Percentiles rank a stretch among this genome's conserved stretches.
phyloP scores from a whole-genome alignment of 2,888 invertebrate species.

The Phortica okadai region DNA sequence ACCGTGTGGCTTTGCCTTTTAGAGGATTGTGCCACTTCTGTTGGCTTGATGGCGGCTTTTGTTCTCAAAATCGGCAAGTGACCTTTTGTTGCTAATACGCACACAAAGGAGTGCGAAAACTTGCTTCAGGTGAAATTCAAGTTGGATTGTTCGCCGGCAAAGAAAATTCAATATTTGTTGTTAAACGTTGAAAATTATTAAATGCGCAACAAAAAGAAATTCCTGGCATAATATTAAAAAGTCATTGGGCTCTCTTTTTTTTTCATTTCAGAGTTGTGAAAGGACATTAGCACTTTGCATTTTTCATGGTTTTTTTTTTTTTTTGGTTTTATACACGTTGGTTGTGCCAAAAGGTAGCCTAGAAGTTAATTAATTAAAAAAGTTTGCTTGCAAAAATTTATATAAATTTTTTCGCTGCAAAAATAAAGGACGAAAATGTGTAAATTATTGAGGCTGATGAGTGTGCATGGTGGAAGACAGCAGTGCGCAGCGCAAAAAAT shows the following conservation, averaged over 20 bases:
- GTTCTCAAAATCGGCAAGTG: slow-evolving; percentile 19
- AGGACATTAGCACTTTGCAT: background rate
- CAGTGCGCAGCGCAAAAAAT: slow-evolving; percentile 17
- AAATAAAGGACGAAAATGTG: slow-evolving; percentile 27
- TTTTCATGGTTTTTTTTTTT: background rate
- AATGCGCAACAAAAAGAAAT: slow-evolving; percentile 15
- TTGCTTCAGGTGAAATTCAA: slow-evolving; percentile 43
- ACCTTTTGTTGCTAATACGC: slow-evolving; percentile 40
- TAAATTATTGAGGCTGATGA: slow-evolving; percentile 26
- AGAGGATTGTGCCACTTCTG: no score
- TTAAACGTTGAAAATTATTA: background rate
- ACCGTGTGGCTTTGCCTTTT: no score
- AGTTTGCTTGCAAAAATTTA: slow-evolving; percentile 55
- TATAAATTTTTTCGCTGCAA: slow-evolving; percentile 64
- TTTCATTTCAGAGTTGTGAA: background rate
- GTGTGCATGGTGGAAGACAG: slow-evolving; percentile 20
- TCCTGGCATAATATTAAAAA: slow-evolving; percentile 1
- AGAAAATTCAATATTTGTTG: slow-evolving; percentile 9
- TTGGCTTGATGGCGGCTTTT: background rate
- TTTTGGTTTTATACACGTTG: background rate
- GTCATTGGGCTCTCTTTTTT: background rate
- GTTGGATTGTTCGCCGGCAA: background rate
- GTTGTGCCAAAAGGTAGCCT: slow-evolving; percentile 27
- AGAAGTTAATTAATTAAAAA: slow-evolving; percentile 63
- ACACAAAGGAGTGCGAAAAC: slow-evolving; percentile 52